Evolutionary conservation across 1,140 invertebrate species (phyloP).

Genomic region (Eumaeus atala): DNA sequence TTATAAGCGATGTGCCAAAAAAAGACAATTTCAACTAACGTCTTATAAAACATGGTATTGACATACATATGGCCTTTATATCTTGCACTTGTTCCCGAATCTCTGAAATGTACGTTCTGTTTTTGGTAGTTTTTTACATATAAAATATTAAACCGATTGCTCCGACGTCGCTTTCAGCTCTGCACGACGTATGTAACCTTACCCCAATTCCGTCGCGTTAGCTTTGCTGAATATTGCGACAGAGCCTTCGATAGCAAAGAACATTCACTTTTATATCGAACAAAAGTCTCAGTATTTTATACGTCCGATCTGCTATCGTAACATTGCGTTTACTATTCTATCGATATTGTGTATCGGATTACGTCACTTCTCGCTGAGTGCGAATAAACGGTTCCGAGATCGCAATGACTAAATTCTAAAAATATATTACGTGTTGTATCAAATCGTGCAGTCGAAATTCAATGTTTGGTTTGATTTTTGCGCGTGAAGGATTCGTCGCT

Average conservation of each 20-base stretch:
- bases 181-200: slow-evolving; percentile 25
- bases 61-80: too few species aligned
- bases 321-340: neutral
- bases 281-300: neutral
- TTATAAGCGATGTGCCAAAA: neutral
- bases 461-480: neutral
- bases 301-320: neutral
- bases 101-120: too few species aligned
- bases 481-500: neutral
- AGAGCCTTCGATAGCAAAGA: slow-evolving; percentile 26
- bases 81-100: too few species aligned
- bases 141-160: slow-evolving; percentile 13
- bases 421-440: neutral
- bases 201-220: slow-evolving; percentile 23
- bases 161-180: slow-evolving; percentile 11
- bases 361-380: slow-evolving; percentile 1
- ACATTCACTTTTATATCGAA: slow-evolving; percentile 27
- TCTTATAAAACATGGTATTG: too few species aligned
- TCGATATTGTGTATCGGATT: neutral
- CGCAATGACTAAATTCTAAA: slow-evolving; percentile 7
- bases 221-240: slow-evolving; percentile 24
- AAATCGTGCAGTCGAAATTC: neutral
- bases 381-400: neutral
- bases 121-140: neutral
- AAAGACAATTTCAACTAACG: neutral